A percentile compares a stretch with the other conserved stretches of the same genome.
Evolutionary conservation across 2,113 vertebrate genomes (phyloP).

Genomic region (Ahaetulla prasina): DNA sequence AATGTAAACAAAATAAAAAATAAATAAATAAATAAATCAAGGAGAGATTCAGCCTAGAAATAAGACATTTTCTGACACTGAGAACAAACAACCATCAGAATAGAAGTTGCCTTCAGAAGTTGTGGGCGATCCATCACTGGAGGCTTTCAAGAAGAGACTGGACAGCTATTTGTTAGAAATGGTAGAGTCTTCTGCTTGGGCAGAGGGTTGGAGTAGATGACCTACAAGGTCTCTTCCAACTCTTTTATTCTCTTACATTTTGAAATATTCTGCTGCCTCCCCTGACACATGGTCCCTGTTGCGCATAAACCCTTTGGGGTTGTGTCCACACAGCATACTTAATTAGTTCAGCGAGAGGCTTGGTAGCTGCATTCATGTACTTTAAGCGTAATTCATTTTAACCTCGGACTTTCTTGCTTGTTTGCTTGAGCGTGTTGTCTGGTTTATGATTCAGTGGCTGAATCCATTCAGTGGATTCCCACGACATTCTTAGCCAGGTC

Average conservation of each 20-base stretch:
- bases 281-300: background rate
- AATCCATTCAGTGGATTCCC: too few relatives aligned
- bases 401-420: background rate
- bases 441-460: background rate
- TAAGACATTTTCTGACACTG: background rate
- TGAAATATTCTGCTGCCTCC: background rate
- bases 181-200: background rate
- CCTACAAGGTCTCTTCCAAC: background rate
- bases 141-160: background rate
- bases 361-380: background rate
- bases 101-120: background rate
- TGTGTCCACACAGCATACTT: background rate
- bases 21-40: too few relatives aligned
- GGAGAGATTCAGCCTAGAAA: background rate
- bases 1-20: too few relatives aligned
- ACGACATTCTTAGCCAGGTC: background rate
- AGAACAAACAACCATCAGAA: background rate
- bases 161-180: background rate
- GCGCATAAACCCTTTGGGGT: background rate
- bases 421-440: background rate
- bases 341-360: background rate
- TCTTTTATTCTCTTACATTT: background rate
- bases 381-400: background rate
- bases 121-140: background rate
- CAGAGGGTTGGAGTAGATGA: background rate